These are phyloP conservation scores for Hydrotaea cyrtoneurina DNA, from an alignment of 2,888 invertebrate genomes.

Conservation along the genomic window DNA sequence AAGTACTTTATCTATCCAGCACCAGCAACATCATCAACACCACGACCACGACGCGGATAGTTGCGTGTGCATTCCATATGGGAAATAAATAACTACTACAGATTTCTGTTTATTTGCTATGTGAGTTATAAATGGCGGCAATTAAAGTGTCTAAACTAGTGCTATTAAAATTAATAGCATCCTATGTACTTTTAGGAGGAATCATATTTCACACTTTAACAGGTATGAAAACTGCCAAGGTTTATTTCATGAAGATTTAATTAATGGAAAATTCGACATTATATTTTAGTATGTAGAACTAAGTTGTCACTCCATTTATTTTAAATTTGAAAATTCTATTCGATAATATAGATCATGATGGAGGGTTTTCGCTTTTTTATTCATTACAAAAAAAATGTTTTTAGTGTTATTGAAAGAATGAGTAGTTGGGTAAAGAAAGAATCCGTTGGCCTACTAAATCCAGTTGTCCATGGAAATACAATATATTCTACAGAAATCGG, in stretches of 20 bases:
- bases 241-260: background rate
- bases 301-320: too few species aligned
- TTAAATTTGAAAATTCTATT: too few species aligned
- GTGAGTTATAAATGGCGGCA: conserved; percentile 1
- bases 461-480: too few species aligned
- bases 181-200: background rate
- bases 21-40: background rate
- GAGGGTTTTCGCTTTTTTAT: too few species aligned
- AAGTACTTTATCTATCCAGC: background rate
- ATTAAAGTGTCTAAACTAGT: conserved; percentile 12
- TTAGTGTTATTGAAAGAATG: too few species aligned
- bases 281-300: too few species aligned
- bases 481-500: too few species aligned
- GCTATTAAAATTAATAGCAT: conserved; percentile 7
- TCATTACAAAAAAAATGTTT: too few species aligned
- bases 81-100: background rate
- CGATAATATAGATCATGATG: too few species aligned
- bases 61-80: conserved; percentile 20
- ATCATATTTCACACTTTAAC: conserved; percentile 6
- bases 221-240: background rate
- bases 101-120: background rate
- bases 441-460: too few species aligned
- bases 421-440: too few species aligned
- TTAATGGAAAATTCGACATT: too few species aligned
- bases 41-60: background rate